Conservation (phyloP, 2,888 invertebrate species). For the Morinoia aosen region DNA sequence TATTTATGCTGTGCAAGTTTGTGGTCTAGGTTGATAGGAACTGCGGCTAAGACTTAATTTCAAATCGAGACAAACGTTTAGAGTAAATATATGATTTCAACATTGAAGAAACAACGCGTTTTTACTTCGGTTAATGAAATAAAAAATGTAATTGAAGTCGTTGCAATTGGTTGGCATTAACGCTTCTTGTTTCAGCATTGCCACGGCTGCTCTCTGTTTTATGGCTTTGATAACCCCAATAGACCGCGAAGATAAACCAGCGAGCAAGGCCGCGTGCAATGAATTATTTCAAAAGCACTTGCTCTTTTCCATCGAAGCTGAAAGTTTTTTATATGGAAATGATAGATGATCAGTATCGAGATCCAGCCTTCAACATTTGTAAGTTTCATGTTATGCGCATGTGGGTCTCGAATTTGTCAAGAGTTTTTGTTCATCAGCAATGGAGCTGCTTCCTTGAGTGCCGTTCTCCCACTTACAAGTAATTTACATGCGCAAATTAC, state of each 20-base stretch:
- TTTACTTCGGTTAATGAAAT: background rate
- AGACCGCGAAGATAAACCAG: background rate
- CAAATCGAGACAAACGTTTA: background rate
- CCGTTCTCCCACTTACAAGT: conserved; percentile 46
- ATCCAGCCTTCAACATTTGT: conserved; percentile 14
- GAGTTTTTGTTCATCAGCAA: conserved; percentile 35
- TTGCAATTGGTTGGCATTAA: background rate
- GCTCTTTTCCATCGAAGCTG: background rate
- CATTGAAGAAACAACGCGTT: background rate
- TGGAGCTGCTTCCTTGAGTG: conserved; percentile 36
- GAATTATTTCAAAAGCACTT: background rate
- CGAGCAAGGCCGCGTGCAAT: background rate
- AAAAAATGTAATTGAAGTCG: background rate
- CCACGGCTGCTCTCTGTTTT: background rate
- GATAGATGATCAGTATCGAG: conserved; percentile 19
- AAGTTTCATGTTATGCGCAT: conserved; percentile 32
- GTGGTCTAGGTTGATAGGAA: background rate
- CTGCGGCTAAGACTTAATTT: background rate
- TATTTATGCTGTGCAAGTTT: background rate
- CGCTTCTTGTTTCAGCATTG: background rate
- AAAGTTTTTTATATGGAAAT: background rate
- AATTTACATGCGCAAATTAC: conserved; percentile 53
- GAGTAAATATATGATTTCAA: background rate
- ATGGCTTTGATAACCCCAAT: background rate
- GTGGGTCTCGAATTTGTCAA: conserved; percentile 16